Conservation (phyloP, 1,140 invertebrate genomes). For the Drosophila lacteicornis region DNA sequence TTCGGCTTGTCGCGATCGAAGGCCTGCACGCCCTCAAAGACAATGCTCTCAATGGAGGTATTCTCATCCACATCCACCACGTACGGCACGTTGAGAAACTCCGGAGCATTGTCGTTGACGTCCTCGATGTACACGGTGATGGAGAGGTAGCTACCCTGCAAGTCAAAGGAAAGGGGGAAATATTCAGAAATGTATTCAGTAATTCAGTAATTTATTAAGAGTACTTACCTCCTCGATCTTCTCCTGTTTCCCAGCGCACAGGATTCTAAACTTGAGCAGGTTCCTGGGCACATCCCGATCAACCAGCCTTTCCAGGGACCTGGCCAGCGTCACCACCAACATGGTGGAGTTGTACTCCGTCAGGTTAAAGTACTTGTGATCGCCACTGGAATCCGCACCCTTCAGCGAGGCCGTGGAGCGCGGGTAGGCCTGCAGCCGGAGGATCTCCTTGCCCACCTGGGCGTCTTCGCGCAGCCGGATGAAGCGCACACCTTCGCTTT, state of each 20-base stretch:
- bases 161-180: neutral
- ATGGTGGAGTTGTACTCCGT: conserved; percentile 88
- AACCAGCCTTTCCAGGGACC: conserved; percentile 91
- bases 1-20: conserved; percentile 93
- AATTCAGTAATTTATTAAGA: too few relatives aligned
- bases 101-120: conserved; percentile 91
- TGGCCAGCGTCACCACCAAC: conserved; percentile 89
- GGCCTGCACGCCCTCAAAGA: conserved; percentile 92
- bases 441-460: conserved; percentile 77
- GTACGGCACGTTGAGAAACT: conserved; percentile 91
- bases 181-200: too few relatives aligned
- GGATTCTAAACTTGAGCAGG: conserved; percentile 92
- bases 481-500: conserved; percentile 84
- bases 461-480: conserved; percentile 82
- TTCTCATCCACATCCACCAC: conserved; percentile 91
- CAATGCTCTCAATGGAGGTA: conserved; percentile 90
- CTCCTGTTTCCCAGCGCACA: conserved; percentile 86
- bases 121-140: conserved; percentile 94
- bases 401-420: conserved; percentile 68
- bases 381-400: conserved; percentile 70
- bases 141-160: conserved; percentile 87
- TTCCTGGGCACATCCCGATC: conserved; percentile 92
- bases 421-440: conserved; percentile 79
- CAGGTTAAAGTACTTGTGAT: conserved; percentile 81
- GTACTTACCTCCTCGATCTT: conserved; percentile 76